A percentile compares a stretch with the other conserved stretches of the same genome.
phyloP scores from a whole-genome alignment of 2,113 vertebrate species.

The Tyrannus savana region DNA sequence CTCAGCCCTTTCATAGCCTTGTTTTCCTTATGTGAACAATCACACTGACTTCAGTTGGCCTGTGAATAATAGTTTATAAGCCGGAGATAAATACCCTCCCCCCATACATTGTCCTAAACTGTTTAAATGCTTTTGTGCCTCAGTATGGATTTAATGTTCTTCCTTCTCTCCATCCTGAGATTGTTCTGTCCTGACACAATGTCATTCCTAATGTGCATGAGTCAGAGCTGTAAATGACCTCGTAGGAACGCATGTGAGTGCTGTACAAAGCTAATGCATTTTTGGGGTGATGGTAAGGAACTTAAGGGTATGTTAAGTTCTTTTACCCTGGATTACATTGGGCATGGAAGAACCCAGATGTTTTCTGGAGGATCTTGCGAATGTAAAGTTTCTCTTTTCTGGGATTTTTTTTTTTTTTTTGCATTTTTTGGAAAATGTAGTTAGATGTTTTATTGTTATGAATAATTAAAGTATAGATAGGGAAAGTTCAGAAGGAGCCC shows the following conservation, averaged over 20 bases:
- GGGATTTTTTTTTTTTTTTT: neutral
- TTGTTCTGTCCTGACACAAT: neutral
- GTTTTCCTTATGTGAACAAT: neutral
- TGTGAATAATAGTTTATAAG: neutral
- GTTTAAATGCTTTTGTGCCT: neutral
- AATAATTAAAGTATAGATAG: neutral
- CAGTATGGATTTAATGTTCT: neutral
- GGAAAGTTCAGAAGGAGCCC: neutral
- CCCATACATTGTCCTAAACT: accelerated
- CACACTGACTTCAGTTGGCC: neutral
- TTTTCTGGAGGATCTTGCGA: neutral
- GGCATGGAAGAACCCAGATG: accelerated
- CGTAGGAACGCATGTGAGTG: neutral
- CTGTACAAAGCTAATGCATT: neutral
- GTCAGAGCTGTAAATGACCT: neutral
- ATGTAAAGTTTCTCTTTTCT: neutral
- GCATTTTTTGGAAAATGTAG: neutral
- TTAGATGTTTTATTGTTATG: neutral
- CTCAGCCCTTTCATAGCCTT: neutral
- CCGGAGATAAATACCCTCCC: neutral
- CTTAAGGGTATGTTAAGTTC: neutral
- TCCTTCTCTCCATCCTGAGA: neutral
- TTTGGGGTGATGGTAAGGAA: neutral
- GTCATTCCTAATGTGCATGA: neutral
- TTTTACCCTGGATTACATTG: neutral